phyloP scores from a whole-genome alignment of 2,113 vertebrate genomes.

The Heteronetta atricapilla region DNA sequence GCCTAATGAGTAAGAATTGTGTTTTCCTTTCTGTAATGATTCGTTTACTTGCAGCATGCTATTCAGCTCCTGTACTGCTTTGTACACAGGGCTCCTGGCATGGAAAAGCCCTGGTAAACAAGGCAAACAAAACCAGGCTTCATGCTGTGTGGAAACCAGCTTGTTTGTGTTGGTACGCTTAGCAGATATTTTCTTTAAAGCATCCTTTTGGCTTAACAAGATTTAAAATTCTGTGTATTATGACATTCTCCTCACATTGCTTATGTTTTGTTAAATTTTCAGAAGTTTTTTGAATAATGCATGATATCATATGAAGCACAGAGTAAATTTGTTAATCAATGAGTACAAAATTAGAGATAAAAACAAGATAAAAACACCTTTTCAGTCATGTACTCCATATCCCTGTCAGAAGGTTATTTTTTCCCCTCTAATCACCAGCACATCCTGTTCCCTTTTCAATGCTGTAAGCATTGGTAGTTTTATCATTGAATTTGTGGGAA shows the following conservation, averaged over 20 bases:
- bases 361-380: slow-evolving; percentile 7
- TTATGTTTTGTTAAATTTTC: slow-evolving; percentile 52
- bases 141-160: slow-evolving; percentile 21
- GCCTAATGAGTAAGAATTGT: slow-evolving; percentile 37
- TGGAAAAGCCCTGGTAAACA: neutral
- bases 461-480: neutral
- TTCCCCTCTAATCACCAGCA: neutral
- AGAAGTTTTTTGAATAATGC: slow-evolving; percentile 57
- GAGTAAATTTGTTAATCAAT: slow-evolving; percentile 40
- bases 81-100: neutral
- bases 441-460: neutral
- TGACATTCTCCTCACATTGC: neutral
- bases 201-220: neutral
- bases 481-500: neutral
- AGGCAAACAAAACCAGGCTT: slow-evolving; percentile 22
- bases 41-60: neutral
- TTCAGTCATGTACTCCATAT: neutral
- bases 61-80: neutral
- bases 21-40: slow-evolving; percentile 45
- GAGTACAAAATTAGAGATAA: slow-evolving; percentile 32
- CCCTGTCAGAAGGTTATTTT: neutral
- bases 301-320: slow-evolving; percentile 25
- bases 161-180: slow-evolving; percentile 6
- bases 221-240: slow-evolving; percentile 4
- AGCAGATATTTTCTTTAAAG: slow-evolving; percentile 17